Evolutionary conservation across 2,888 invertebrate genomes (phyloP), one percentile per base, ranked within the genome.

Genomic region (Torymus tubicola): DNA sequence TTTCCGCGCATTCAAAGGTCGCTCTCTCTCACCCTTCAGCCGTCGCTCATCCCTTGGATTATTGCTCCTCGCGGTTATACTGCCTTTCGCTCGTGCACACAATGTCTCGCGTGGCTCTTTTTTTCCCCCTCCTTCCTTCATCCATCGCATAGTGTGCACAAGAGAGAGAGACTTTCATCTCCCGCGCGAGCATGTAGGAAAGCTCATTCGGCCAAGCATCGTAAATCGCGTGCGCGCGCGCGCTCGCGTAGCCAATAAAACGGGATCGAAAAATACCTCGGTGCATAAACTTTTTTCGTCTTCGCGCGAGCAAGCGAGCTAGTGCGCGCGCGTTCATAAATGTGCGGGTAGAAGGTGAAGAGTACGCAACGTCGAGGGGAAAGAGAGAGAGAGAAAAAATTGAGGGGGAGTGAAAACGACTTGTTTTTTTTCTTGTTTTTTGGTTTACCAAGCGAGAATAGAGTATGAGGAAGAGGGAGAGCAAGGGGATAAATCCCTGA

Each of bases 211-310:
- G 60, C 65, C 71, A 21, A 65, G 57, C 55, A 55, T 71, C 75
- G 72, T 80, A 80, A 80, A 80, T 80, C 76, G 71, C 67, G 80
- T 71, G 72, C 21, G 61, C 42, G 72, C 21, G 61, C 42, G 72
- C 55, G 72, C 73, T 42, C 24, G 53, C 24, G 53, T 31, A 52
- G 69, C 65, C 72, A 72, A 76, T 80, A 80, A 80, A 80, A 80
- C 68, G 76, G 72, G 72, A 80, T 76, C 80, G 80, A 76, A 80
- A 80, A 80, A 75, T 80, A 80, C 65, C 76, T 64, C 67, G 65
- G 55, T 80, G 71, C 80, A 75, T 75, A 80, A 80, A 68, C 76
- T 65, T 76, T 76, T 21, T 72, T 64, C 74, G 69, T 76, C 69
- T 61, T 57, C 61, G 0, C 42, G 42, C 8, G 5, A 42, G 42